These are phyloP conservation scores for Glaucidium brasilianum DNA, from an alignment of 2,113 vertebrate genomes.

Conservation along the genomic window DNA sequence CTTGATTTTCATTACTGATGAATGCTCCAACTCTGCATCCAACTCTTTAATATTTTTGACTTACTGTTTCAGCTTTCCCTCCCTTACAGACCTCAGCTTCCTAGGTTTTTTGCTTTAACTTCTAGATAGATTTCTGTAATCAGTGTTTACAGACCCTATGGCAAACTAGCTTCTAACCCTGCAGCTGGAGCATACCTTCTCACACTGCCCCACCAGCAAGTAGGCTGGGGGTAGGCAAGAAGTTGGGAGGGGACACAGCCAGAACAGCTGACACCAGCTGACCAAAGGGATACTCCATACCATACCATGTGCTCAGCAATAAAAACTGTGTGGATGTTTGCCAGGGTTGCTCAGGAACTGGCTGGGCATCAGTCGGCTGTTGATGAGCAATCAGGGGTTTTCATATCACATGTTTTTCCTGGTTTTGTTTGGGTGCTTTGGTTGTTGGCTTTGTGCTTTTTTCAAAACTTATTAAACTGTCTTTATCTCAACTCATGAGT, in stretches of 20 bases:
- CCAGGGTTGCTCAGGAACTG: not conserved
- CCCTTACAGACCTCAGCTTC: not conserved
- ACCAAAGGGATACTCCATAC: not conserved
- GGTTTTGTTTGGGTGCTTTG: not conserved
- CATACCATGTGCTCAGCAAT: not conserved
- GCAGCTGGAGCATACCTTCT: not conserved
- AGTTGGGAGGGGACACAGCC: not conserved
- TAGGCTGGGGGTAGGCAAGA: not conserved
- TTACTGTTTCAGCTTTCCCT: not conserved
- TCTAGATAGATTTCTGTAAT: not conserved
- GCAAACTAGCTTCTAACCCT: not conserved
- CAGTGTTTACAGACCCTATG: not conserved
- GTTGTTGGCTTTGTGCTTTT: not conserved
- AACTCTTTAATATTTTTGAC: not conserved
- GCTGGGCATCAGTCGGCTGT: not conserved
- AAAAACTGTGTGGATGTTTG: not conserved
- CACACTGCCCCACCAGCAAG: fast-evolving
- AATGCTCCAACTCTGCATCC: not conserved
- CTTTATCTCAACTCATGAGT: not conserved
- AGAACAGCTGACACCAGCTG: not conserved
- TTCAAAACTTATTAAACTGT: not conserved
- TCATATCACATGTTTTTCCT: not conserved
- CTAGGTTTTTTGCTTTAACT: not conserved
- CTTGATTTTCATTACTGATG: not conserved
- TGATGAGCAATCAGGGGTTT: not conserved